These are phyloP conservation scores for Verasper variegatus DNA, from an alignment of 2,113 vertebrate genomes.

Conservation along the genomic window DNA sequence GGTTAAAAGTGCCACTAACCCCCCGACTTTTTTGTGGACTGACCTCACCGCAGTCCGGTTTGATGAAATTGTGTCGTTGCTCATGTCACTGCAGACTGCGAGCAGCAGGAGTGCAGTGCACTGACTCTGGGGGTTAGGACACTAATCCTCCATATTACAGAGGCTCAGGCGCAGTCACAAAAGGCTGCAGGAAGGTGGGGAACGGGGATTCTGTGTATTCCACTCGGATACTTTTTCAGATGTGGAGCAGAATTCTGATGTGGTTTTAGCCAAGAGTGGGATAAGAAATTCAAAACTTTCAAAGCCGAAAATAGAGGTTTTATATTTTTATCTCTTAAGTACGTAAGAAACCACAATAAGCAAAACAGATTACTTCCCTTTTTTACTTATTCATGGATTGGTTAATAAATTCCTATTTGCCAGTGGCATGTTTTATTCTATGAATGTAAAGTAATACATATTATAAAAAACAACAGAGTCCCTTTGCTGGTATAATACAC, in stretches of 20 bases:
- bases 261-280: constrained; percentile 6
- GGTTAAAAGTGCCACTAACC: constrained; percentile 22
- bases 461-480: not conserved
- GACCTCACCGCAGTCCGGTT: constrained; percentile 8
- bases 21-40: constrained; percentile 4
- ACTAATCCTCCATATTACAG: constrained; percentile 46
- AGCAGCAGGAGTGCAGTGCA: not conserved
- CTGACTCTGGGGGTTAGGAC: constrained; percentile 25
- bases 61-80: constrained; percentile 39
- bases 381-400: constrained; percentile 5
- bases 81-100: constrained; percentile 33
- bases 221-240: not conserved
- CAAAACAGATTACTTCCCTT: constrained; percentile 8
- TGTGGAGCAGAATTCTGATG: constrained; percentile 25
- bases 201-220: constrained; percentile 18
- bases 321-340: not conserved
- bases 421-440: not conserved
- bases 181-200: constrained; percentile 9
- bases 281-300: constrained; percentile 9
- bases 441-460: not conserved
- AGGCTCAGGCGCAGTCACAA: constrained; percentile 27
- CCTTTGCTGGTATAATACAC: not conserved
- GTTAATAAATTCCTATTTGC: not conserved
- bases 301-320: not conserved
- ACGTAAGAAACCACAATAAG: not conserved